Base-by-base conservation (phyloP, 2,888 invertebrate genomes). In the Clepsis dumicolana region DNA sequence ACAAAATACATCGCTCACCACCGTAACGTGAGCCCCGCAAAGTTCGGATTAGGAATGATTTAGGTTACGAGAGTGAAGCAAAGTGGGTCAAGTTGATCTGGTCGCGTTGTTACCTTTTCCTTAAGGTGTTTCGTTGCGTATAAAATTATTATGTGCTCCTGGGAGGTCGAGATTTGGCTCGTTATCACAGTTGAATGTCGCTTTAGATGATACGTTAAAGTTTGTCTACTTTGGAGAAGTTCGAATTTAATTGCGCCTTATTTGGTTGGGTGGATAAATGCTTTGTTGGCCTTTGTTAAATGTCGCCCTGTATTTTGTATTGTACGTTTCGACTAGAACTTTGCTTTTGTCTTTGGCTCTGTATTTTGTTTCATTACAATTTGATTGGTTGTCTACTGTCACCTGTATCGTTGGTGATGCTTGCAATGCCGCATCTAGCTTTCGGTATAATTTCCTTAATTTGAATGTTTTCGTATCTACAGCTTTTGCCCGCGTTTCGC, bases 1-100 rank as follows among this genome's bases (percentile, higher is more conserved):
- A 78, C 75, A 75, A 77, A 81, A 77, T 73, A 76, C 72, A 64
- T 70, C 70, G 67, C 48, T 63, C 63, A 65, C 80, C 77, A 74
- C 63, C 66, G 29, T 75, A 78, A 70, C 41, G 52, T 63, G 77
- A 74, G 53, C 77, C 38, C 57, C 66, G 52, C 63, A 29, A 57
- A 59, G 59, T 63, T 68, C 52, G 52, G 52, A 14, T 25, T 14
- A 41, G 24, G 25, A 29, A 5, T 8, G 1, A 52, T 27, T 24
- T 8, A 52, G 41, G 59, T 63, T 38, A 25, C 29, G 48, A 12
- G 38, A 48, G 63, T 72, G 41, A 68, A 70, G 64, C 53, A 14
- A 57, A 48, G 54, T 27, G 56, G 71, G 53, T 62, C 65, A 59
- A 16, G 44, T 64, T 61, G 35, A 25, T 12, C 8, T 66, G 64